Conservation (phyloP, 2,113 vertebrate species). For the Ginglymostoma cirratum region DNA sequence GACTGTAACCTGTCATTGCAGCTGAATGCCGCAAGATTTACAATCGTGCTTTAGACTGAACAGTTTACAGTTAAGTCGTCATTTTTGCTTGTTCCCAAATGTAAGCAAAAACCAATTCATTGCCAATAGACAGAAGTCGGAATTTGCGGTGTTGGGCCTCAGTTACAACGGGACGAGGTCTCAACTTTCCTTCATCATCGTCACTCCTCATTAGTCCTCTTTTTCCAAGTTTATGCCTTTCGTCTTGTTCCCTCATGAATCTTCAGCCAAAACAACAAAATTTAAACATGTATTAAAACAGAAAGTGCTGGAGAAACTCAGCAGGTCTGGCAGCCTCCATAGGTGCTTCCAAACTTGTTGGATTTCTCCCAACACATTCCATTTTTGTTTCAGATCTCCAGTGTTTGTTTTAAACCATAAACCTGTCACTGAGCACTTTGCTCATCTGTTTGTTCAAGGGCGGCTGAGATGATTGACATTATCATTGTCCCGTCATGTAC, state of each 20-base stretch:
- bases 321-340: no score
- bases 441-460: background rate
- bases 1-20: background rate
- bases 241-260: background rate
- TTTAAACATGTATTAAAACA: background rate
- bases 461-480: background rate
- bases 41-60: background rate
- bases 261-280: background rate
- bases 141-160: background rate
- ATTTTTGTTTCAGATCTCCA: no score
- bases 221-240: background rate
- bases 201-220: background rate
- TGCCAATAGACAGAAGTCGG: background rate
- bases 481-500: background rate
- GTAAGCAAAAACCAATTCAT: background rate
- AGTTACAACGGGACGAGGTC: background rate
- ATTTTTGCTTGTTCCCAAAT: background rate
- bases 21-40: background rate
- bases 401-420: no score
- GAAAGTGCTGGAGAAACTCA: no score
- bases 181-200: background rate
- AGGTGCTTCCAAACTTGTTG: no score
- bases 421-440: background rate
- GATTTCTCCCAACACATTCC: no score
- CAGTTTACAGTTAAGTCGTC: background rate